Percentiles rank a stretch among this genome's conserved stretches.
These are phyloP conservation scores for Drosophila aldrichi DNA, from an alignment of 2,888 invertebrate genomes.

Conservation along the genomic window DNA sequence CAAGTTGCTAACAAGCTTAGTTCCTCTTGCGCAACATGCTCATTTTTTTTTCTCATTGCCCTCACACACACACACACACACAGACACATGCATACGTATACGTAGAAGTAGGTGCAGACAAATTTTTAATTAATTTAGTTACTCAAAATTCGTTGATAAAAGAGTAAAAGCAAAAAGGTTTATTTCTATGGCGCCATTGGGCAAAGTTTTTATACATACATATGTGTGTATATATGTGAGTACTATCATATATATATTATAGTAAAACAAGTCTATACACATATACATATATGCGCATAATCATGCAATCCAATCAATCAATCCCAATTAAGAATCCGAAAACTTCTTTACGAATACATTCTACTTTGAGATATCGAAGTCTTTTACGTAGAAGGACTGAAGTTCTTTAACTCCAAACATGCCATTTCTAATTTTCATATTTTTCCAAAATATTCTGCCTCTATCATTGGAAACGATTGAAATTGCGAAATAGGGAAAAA, in stretches of 20 bases:
- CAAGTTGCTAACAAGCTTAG: conserved; percentile 78
- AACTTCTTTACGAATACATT: too few relatives aligned
- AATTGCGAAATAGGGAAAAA: too few relatives aligned
- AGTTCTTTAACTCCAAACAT: too few relatives aligned
- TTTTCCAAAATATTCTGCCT: too few relatives aligned
- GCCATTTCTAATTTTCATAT: too few relatives aligned
- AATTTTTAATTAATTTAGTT: conserved; percentile 72
- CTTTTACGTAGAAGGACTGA: too few relatives aligned
- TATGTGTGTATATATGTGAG: not conserved
- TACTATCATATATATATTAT: too few relatives aligned
- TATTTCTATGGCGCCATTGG: conserved; percentile 24
- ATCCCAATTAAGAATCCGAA: too few relatives aligned
- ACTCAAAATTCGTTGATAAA: conserved; percentile 49
- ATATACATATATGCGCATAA: not conserved
- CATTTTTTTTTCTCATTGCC: conserved; percentile 43
- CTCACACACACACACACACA: conserved; percentile 6
- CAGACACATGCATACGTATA: conserved; percentile 11
- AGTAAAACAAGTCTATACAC: not conserved
- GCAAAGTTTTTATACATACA: not conserved
- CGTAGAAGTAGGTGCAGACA: conserved; percentile 29
- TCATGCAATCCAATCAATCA: too few relatives aligned
- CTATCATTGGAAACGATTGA: too few relatives aligned
- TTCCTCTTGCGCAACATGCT: conserved; percentile 61
- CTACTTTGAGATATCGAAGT: too few relatives aligned
- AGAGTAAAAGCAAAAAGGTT: conserved; percentile 18